Evolutionary conservation across 2,113 vertebrate species (phyloP).

Genomic region (Paratilapia polleni): DNA sequence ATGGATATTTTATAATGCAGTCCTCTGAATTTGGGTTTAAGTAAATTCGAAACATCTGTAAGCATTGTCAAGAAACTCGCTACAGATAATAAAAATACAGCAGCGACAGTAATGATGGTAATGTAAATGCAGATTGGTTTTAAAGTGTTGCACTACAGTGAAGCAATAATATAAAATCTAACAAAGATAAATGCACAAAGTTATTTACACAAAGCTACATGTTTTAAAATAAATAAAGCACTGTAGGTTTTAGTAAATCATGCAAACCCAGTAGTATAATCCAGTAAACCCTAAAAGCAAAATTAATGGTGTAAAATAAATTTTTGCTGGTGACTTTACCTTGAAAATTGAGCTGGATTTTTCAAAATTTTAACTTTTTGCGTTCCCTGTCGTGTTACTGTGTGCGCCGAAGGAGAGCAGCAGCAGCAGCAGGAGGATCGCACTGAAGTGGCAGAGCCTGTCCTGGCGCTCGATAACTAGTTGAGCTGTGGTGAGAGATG

Average conservation of each 20-base stretch:
- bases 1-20: neutral
- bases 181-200: neutral
- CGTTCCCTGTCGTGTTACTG: neutral
- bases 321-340: slow-evolving; percentile 26
- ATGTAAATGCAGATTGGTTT: neutral
- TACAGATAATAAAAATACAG: neutral
- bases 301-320: neutral
- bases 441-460: slow-evolving; percentile 40
- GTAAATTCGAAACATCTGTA: neutral
- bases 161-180: neutral
- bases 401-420: neutral
- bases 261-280: neutral
- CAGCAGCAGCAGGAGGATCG: neutral
- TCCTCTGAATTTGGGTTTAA: neutral
- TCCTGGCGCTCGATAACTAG: slow-evolving; percentile 29
- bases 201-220: fast-evolving
- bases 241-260: neutral
- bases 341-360: neutral
- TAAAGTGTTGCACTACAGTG: neutral
- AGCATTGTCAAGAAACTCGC: neutral
- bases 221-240: neutral
- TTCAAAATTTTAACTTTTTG: neutral
- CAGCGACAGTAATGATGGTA: neutral
- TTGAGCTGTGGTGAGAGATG: slow-evolving; percentile 30
- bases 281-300: neutral